Percentiles rank a stretch among this genome's conserved stretches.
Evolutionary conservation across 2,797 vertebrate genomes (phyloP).

Genomic region (Acipenser ruthenus): DNA sequence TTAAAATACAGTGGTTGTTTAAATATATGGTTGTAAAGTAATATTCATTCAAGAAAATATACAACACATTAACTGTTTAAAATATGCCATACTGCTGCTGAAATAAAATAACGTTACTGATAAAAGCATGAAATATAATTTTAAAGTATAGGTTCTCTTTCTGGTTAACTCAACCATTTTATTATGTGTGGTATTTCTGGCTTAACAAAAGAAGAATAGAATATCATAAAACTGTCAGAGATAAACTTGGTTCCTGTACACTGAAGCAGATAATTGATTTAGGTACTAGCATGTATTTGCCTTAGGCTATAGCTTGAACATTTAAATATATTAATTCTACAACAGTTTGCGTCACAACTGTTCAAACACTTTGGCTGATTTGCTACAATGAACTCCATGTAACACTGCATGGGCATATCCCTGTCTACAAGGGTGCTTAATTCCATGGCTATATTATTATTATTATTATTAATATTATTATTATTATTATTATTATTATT

Average conservation of each 20-base stretch:
- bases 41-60: too few relatives aligned
- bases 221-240: conserved; percentile 20
- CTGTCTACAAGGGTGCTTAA: too few relatives aligned
- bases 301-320: conserved; percentile 9
- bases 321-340: background rate
- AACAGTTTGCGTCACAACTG: too few relatives aligned
- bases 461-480: too few relatives aligned
- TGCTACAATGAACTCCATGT: too few relatives aligned
- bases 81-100: background rate
- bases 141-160: conserved; percentile 16
- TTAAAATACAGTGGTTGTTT: too few relatives aligned
- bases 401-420: too few relatives aligned
- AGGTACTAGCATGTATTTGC: conserved; percentile 10
- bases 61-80: background rate
- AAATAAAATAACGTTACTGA: background rate
- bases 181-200: conserved; percentile 4
- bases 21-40: too few relatives aligned
- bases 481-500: too few relatives aligned
- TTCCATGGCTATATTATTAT: too few relatives aligned
- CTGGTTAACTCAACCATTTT: conserved; percentile 18
- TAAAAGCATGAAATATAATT: background rate
- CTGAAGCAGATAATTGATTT: conserved; percentile 32
- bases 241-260: conserved; percentile 16
- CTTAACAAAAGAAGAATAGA: conserved; percentile 22
- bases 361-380: too few relatives aligned